phyloP scores from a whole-genome alignment of 2,113 vertebrate species.

The Chaetops frenatus region DNA sequence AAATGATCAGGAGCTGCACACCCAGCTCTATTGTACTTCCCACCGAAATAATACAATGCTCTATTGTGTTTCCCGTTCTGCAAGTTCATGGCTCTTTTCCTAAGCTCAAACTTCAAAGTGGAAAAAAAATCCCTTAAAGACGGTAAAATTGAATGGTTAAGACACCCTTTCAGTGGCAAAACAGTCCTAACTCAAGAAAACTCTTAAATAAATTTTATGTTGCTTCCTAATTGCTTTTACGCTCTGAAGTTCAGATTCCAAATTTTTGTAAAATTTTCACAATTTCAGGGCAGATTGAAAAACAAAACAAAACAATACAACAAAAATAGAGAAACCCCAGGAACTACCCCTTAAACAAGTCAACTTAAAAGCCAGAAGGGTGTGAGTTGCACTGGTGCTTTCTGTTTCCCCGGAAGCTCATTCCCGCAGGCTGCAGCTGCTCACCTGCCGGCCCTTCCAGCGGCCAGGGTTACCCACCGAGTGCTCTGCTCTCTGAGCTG shows the following conservation, averaged over 20 bases:
- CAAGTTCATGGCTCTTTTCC: background rate
- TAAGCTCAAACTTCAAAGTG: background rate
- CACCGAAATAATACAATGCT: background rate
- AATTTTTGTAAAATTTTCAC: background rate
- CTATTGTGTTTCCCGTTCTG: background rate
- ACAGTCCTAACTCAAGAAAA: background rate
- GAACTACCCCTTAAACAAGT: accelerated
- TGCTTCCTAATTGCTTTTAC: background rate
- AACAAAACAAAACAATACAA: background rate
- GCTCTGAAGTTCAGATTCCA: background rate
- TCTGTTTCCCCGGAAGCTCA: background rate
- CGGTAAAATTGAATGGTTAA: background rate
- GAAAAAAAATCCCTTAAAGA: background rate
- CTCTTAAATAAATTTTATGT: background rate
- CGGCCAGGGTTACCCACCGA: accelerated
- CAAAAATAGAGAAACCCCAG: accelerated
- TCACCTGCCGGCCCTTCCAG: background rate
- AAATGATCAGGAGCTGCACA: background rate
- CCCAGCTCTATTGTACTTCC: background rate
- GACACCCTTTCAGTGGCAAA: background rate
- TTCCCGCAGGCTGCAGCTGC: background rate
- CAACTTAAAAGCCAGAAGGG: background rate
- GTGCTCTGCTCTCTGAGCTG: accelerated
- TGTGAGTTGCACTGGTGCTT: background rate
- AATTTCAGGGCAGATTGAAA: background rate